phyloP scores from a whole-genome alignment of 1,140 invertebrate genomes.

The Platyura marginata region DNA sequence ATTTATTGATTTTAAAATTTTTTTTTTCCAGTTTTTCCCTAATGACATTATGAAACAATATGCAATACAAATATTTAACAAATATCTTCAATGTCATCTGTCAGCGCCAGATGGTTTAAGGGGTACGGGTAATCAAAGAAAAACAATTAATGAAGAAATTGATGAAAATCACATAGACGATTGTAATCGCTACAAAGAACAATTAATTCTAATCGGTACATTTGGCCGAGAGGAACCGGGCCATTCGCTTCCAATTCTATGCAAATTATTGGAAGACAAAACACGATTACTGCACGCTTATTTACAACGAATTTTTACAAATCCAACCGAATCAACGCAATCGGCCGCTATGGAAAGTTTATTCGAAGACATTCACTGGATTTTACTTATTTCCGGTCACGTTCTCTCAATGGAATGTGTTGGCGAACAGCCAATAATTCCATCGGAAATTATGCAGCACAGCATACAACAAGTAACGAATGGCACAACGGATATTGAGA shows the following conservation, averaged over 20 bases:
- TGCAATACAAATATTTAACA: slow-evolving; percentile 40
- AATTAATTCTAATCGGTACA: slow-evolving; percentile 41
- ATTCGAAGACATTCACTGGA: slow-evolving; percentile 66
- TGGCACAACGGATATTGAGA: slow-evolving; percentile 23
- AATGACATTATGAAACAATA: slow-evolving; percentile 11
- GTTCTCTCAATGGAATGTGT: slow-evolving; percentile 43
- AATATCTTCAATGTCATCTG: slow-evolving; percentile 51
- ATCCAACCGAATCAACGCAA: slow-evolving; percentile 25
- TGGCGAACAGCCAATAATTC: slow-evolving; percentile 50
- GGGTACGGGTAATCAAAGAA: too few relatives aligned
- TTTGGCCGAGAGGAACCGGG: slow-evolving; percentile 29
- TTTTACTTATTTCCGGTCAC: slow-evolving; percentile 49
- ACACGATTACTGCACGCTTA: slow-evolving; percentile 27
- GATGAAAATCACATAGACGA: slow-evolving; percentile 49
- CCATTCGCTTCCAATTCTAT: slow-evolving; percentile 35
- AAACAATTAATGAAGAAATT: slow-evolving; percentile 33
- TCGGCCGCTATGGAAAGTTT: slow-evolving; percentile 25
- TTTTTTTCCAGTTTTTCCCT: not conserved
- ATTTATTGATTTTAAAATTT: not conserved
- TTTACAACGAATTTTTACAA: slow-evolving; percentile 30
- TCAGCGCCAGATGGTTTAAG: slow-evolving; percentile 42
- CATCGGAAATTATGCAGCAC: slow-evolving; percentile 32
- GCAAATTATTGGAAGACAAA: slow-evolving; percentile 2
- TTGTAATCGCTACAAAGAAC: slow-evolving; percentile 42
- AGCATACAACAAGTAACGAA: slow-evolving; percentile 18